Percentiles rank a stretch among this genome's conserved stretches.
Evolutionary conservation across 2,113 vertebrate species (phyloP).

Genomic region (Hippocampus abdominalis): DNA sequence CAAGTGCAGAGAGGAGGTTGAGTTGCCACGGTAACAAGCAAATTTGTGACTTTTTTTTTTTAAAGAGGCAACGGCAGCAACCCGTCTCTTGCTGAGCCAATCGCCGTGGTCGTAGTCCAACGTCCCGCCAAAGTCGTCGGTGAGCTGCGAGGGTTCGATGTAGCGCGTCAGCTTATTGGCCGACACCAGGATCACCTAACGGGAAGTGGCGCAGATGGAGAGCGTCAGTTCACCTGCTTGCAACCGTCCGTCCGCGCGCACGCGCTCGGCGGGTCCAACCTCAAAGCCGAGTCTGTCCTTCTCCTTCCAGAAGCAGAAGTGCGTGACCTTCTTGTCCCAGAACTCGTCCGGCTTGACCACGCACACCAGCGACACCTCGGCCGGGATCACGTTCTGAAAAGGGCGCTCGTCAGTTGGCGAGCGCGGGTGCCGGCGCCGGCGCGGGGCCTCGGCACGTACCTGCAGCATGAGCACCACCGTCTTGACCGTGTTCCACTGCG

Average conservation of each 20-base stretch:
- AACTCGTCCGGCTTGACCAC: slow-evolving; percentile 99
- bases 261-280: slow-evolving; percentile 66
- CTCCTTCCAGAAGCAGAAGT: slow-evolving; percentile 99
- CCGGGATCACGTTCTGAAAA: slow-evolving; percentile 92
- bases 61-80: slow-evolving; percentile 34
- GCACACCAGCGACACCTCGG: slow-evolving; percentile 96
- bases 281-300: slow-evolving; percentile 98
- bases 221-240: too few species aligned
- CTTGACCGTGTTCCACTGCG: slow-evolving; percentile 97
- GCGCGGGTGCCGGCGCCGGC: neutral
- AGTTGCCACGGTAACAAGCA: slow-evolving; percentile 9
- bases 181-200: slow-evolving; percentile 96
- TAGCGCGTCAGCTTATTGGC: slow-evolving; percentile 97
- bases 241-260: too few species aligned
- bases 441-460: slow-evolving; percentile 67
- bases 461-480: slow-evolving; percentile 97
- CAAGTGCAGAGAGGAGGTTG: neutral
- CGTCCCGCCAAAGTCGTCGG: slow-evolving; percentile 95
- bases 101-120: slow-evolving; percentile 97
- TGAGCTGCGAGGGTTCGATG: slow-evolving; percentile 94
- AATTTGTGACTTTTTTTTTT: neutral
- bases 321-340: slow-evolving; percentile 99
- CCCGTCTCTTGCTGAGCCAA: slow-evolving; percentile 97
- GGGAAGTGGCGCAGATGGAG: neutral
- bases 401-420: too few species aligned